Evolutionary conservation across 2,113 vertebrate species (phyloP).

Genomic region (Puntigrus tetrazona): DNA sequence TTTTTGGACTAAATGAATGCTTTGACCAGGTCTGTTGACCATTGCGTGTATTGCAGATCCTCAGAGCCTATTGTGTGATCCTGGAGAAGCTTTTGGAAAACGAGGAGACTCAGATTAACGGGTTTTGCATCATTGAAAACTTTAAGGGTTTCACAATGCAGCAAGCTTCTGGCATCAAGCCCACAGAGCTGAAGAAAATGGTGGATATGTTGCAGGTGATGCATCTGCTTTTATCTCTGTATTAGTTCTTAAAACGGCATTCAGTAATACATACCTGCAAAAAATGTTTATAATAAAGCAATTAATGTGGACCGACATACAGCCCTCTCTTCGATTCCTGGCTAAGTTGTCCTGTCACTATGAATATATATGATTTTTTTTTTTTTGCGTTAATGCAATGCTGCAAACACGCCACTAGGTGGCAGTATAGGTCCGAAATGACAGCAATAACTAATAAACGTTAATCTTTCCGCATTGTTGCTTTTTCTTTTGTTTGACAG

Average conservation of each 20-base stretch:
- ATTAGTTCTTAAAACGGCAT: background rate
- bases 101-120: conserved; percentile 96
- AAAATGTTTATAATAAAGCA: background rate
- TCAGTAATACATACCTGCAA: background rate
- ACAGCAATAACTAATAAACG: background rate
- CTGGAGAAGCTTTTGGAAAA: conserved; percentile 95
- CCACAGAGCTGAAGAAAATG: conserved; percentile 93
- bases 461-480: background rate
- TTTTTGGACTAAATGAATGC: background rate
- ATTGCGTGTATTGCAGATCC: conserved; percentile 76
- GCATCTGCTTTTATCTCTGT: background rate
- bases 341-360: too few relatives aligned
- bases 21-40: background rate
- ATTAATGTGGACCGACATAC: too few relatives aligned
- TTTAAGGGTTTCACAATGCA: conserved; percentile 97
- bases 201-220: conserved; percentile 95
- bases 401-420: background rate
- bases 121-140: conserved; percentile 97
- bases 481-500: conserved; percentile 66
- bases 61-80: conserved; percentile 96
- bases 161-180: conserved; percentile 88
- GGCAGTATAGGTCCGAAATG: background rate
- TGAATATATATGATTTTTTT: too few relatives aligned
- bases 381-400: background rate
- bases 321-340: too few relatives aligned